These are phyloP conservation scores for Apostichopus californicus DNA, from an alignment of 35 echinoderm and acorn worm species.

Conservation along the genomic window DNA sequence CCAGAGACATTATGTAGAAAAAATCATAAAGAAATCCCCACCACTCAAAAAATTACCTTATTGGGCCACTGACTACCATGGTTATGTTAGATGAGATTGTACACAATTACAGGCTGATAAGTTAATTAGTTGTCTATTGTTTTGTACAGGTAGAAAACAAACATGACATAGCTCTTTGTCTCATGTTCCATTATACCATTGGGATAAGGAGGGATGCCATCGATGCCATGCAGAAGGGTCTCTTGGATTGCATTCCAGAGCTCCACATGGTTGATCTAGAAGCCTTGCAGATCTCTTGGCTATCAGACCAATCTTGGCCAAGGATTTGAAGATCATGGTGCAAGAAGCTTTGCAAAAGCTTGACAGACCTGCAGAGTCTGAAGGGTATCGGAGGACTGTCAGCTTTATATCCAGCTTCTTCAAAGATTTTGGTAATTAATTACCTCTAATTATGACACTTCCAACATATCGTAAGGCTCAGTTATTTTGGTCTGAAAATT, in stretches of 20 bases:
- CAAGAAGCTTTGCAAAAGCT: not conserved
- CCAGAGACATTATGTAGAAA: no score
- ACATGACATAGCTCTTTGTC: constrained; percentile 11
- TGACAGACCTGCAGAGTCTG: not conserved
- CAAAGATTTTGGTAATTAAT: not conserved
- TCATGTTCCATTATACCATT: constrained; percentile 16
- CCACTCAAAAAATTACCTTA: no score
- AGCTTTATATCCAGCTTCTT: not conserved
- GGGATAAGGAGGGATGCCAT: not conserved
- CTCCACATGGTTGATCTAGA: not conserved
- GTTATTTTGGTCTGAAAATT: no score
- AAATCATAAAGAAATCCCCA: no score
- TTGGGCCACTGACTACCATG: no score
- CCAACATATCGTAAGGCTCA: no score
- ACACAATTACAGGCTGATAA: no score
- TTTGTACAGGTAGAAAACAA: not conserved
- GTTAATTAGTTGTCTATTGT: not conserved
- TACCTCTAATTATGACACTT: no score
- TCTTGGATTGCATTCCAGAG: not conserved
- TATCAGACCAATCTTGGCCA: not conserved
- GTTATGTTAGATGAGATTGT: no score
- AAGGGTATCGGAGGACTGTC: not conserved
- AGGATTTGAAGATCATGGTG: not conserved
- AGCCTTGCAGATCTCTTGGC: not conserved
- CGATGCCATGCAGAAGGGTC: not conserved